Conservation (phyloP, 1,140 invertebrate genomes). For the Liolophura sinensis region DNA sequence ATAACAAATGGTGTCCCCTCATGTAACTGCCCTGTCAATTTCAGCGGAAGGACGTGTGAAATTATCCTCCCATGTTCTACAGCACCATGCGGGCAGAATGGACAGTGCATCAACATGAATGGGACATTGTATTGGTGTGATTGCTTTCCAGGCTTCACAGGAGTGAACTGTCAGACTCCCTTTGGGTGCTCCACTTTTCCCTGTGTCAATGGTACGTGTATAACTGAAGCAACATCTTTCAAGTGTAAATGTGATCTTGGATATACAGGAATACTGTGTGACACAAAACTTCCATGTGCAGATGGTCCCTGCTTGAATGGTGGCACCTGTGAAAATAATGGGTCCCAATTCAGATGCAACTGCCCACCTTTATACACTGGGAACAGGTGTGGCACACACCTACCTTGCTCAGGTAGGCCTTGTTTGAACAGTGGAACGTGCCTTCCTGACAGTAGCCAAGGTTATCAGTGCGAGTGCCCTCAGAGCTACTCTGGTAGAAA, state of each 20-base stretch:
- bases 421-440: conserved; percentile 25
- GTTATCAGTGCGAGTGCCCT: conserved; percentile 20
- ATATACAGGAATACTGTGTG: conserved; percentile 26
- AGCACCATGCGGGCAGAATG: not conserved
- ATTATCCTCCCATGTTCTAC: no score
- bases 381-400: conserved; percentile 6
- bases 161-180: conserved; percentile 10
- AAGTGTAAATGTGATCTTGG: conserved; percentile 24
- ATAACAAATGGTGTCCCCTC: conserved; percentile 14
- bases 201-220: conserved; percentile 13
- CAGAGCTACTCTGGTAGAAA: conserved; percentile 14
- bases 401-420: conserved; percentile 13
- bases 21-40: conserved; percentile 9
- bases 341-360: conserved; percentile 20
- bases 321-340: conserved; percentile 25
- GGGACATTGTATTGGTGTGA: conserved; percentile 17
- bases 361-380: conserved; percentile 11
- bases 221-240: not conserved
- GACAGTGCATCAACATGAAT: conserved; percentile 1
- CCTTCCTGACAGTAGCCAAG: conserved; percentile 7
- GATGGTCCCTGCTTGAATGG: conserved; percentile 30
- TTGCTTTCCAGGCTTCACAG: conserved; percentile 20
- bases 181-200: conserved; percentile 11
- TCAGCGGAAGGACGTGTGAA: conserved; percentile 1
- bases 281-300: conserved; percentile 25